phyloP scores from a whole-genome alignment of 2,797 vertebrate genomes.

The Tapirus indicus region DNA sequence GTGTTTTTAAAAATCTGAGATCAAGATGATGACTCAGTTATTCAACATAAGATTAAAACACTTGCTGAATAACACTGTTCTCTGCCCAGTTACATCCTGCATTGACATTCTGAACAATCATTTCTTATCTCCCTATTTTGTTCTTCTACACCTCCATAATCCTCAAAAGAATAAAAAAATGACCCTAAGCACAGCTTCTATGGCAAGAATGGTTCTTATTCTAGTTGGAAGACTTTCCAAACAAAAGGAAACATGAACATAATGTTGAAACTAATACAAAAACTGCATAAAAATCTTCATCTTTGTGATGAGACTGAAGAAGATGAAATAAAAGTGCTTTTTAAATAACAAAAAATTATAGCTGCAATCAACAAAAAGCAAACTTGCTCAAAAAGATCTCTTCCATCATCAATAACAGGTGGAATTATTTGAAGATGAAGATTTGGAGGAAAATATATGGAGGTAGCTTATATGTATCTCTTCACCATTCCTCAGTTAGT shows the following conservation, averaged over 20 bases:
- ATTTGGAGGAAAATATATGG: background rate
- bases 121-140: background rate
- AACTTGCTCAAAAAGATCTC: background rate
- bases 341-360: slow-evolving; percentile 45
- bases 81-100: background rate
- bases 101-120: background rate
- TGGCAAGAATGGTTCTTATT: background rate
- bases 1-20: slow-evolving; percentile 31
- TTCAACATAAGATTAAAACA: slow-evolving; percentile 29
- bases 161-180: background rate
- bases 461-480: background rate
- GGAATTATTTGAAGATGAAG: slow-evolving; percentile 39
- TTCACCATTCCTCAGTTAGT: background rate
- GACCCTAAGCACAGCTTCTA: background rate
- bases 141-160: background rate
- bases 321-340: background rate
- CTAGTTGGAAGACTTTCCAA: background rate
- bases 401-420: slow-evolving; percentile 17
- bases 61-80: slow-evolving; percentile 6
- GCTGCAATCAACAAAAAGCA: background rate
- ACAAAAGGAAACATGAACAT: background rate
- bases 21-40: slow-evolving; percentile 4
- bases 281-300: background rate
- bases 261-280: background rate
- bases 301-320: background rate